phyloP scores from a whole-genome alignment of 2,797 vertebrate species.

The Phaenicophaeus curvirostris region DNA sequence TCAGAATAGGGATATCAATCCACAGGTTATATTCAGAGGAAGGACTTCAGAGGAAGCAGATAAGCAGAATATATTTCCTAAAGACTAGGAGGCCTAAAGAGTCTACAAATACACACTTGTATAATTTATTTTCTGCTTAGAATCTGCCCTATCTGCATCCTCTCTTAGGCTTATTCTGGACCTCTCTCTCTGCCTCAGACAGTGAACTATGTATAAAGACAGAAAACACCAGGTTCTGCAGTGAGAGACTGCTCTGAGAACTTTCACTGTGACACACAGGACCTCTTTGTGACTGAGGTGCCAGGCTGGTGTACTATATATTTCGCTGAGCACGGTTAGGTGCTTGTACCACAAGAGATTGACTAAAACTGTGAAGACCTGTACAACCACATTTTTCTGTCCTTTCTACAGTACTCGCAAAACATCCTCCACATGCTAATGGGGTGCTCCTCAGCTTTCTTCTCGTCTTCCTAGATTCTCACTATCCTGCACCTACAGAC shows the following conservation, averaged over 20 bases:
- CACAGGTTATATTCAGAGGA: background rate
- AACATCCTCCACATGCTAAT: background rate
- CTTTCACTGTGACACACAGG: background rate
- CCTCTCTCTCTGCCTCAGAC: background rate
- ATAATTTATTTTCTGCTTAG: background rate
- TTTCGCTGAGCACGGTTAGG: background rate
- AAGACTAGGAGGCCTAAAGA: background rate
- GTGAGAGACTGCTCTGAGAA: background rate
- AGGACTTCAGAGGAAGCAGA: background rate
- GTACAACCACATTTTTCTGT: background rate
- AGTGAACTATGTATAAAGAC: background rate
- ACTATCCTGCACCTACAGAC: background rate
- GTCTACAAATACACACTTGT: background rate
- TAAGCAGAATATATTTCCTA: background rate
- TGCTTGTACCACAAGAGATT: background rate
- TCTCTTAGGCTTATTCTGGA: background rate
- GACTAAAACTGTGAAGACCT: background rate
- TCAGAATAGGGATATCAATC: background rate
- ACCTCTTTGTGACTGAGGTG: background rate
- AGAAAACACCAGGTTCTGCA: background rate
- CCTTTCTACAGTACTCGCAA: background rate
- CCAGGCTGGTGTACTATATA: background rate
- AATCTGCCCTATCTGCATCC: background rate
- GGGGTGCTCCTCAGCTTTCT: background rate
- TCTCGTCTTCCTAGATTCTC: background rate